A percentile compares a stretch with the other conserved stretches of the same genome.
These are phyloP conservation scores for Caenorhabditis afra DNA, from an alignment of 2,888 invertebrate genomes.

Conservation along the genomic window DNA sequence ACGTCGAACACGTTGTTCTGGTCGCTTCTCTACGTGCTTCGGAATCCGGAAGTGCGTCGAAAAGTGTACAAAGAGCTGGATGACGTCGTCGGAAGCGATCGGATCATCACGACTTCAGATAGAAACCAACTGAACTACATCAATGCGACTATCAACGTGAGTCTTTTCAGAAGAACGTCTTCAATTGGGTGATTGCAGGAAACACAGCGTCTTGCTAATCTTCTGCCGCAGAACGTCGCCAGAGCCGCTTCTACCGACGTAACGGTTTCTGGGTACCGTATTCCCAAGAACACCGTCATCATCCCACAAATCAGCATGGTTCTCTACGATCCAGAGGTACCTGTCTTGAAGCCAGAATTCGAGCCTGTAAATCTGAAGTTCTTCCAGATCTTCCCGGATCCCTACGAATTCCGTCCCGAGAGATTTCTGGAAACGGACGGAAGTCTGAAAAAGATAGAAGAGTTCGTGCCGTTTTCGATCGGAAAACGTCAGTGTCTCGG, in stretches of 20 bases:
- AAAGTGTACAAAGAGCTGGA: slow-evolving; percentile 56
- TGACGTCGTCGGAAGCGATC: slow-evolving; percentile 29
- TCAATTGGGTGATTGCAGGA: slow-evolving; percentile 51
- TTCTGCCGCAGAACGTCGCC: slow-evolving; percentile 54
- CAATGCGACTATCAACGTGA: slow-evolving; percentile 51
- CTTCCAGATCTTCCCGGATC: slow-evolving; percentile 57
- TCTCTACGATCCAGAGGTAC: slow-evolving; percentile 21
- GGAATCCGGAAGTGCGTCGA: slow-evolving; percentile 43
- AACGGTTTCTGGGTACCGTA: slow-evolving; percentile 23
- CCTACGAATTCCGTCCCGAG: slow-evolving; percentile 45
- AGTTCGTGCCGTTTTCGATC: slow-evolving; percentile 58
- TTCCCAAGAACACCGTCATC: slow-evolving; percentile 35
- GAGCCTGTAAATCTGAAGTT: background rate
- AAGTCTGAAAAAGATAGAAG: slow-evolving; percentile 46
- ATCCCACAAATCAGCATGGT: slow-evolving; percentile 55
- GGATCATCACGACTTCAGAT: slow-evolving; percentile 42
- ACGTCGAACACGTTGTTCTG: slow-evolving; percentile 63
- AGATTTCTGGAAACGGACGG: slow-evolving; percentile 48
- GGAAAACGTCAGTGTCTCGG: slow-evolving; percentile 60
- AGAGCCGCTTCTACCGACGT: slow-evolving; percentile 19
- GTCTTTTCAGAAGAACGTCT: too few species aligned
- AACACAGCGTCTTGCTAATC: slow-evolving; percentile 57
- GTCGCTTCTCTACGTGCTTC: slow-evolving; percentile 53
- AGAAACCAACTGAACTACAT: slow-evolving; percentile 38
- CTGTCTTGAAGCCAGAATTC: background rate